A percentile compares a stretch with the other conserved stretches of the same genome.
Conservation (phyloP, 2,888 invertebrate genomes). For the Ophioninae sp. region DNA sequence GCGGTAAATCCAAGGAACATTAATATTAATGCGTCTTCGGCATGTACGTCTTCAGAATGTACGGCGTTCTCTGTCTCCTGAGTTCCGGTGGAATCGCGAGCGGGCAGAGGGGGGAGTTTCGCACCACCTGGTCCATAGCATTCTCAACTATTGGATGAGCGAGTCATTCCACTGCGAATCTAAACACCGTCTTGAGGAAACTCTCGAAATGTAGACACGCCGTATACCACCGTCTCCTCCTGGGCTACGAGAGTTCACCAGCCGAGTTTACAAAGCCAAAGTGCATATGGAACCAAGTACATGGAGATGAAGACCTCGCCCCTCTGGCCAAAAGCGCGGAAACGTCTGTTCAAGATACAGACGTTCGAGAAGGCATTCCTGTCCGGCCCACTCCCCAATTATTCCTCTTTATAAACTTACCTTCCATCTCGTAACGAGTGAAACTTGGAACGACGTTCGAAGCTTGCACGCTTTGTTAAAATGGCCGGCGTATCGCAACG, state of each 20-base stretch:
- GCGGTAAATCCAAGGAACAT: conserved; percentile 76
- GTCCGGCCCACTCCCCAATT: neutral
- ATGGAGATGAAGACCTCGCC: conserved; percentile 2
- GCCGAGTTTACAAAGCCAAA: conserved; percentile 68
- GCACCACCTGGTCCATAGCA: conserved; percentile 52
- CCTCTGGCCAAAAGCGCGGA: conserved; percentile 16
- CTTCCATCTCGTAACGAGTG: neutral
- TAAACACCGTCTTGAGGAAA: conserved; percentile 21
- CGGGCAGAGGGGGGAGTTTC: too few relatives aligned
- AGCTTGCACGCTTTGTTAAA: neutral
- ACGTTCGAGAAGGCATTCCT: neutral
- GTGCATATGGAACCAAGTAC: conserved; percentile 63
- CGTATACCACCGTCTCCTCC: conserved; percentile 50
- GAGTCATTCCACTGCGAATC: conserved; percentile 27
- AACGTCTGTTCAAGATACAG: neutral
- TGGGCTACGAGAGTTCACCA: conserved; percentile 62
- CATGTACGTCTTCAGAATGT: conserved; percentile 65
- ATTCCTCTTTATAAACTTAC: neutral
- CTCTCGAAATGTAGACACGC: conserved; percentile 37
- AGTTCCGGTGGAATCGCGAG: conserved; percentile 18
- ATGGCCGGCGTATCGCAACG: too few relatives aligned
- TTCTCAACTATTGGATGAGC: conserved; percentile 36
- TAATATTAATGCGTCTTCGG: conserved; percentile 79
- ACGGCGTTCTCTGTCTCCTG: conserved; percentile 30
- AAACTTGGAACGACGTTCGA: neutral